Base-by-base conservation (phyloP, 2,797 vertebrate species). In the Telmatherina bonti region DNA sequence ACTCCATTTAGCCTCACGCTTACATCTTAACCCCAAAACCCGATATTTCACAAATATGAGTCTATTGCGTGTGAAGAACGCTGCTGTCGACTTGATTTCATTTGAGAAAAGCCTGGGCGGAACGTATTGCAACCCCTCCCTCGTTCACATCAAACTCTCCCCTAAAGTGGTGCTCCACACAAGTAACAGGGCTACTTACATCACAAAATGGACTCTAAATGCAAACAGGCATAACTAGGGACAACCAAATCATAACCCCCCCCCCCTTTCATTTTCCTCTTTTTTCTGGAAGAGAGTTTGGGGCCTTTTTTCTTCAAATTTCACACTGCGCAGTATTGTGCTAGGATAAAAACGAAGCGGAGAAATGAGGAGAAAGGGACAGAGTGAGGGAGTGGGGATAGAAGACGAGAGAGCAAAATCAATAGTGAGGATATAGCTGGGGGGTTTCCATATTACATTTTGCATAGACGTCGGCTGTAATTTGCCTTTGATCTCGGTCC, bases 401-500 rank as follows among this genome's bases (percentile, higher is more conserved):
- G 79, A 70, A 84, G 87, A 80, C 78, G 75, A 88, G 79, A 83
- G 79, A 88, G 81, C 84, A 89, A 90, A 94, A 94, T 94, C 92
- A 93, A 94, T 93, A 93, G 86, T 78, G 89, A 90, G 89, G 91
- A 90, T 87, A 91, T 93, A 85, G 93, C 94, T 94, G 86, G 92
- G 91, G 93, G 92, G 90, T 92, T 93, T 93, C 91, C 92, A 93
- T 92, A 93, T 94, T 94, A 93, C 91, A 93, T 94, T 95, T 92
- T 94, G 94, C 93, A 95, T 94, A 94, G 93, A 95, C 91, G 91
- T 94, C 89, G 90, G 91, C 91, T 91, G 90, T 94, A 94, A 94
- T 95, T 94, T 94, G 87, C 84, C 94, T 95, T 95, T 95, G 94
- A 95, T 95, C 93, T 93, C 85, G 72, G 90, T 93, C 91, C 92